phyloP scores from a whole-genome alignment of 2,113 vertebrate genomes.

The Albula goreensis region DNA sequence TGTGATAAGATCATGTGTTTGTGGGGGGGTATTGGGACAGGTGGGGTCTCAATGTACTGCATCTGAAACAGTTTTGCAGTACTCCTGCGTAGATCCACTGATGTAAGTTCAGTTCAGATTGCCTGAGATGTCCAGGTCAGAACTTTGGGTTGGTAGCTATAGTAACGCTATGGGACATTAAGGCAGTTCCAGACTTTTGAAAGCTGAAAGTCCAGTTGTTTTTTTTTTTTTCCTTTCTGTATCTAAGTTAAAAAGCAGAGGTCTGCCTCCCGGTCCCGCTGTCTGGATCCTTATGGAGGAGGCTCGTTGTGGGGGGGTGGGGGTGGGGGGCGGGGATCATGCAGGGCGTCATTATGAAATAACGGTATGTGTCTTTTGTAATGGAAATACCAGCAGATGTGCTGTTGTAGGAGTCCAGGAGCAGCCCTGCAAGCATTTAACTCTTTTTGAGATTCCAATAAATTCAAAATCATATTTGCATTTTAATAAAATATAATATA shows the following conservation, averaged over 20 bases:
- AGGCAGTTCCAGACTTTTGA: background rate
- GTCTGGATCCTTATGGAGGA: conserved; percentile 4
- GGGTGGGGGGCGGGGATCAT: too few relatives aligned
- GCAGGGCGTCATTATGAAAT: background rate
- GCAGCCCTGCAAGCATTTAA: background rate
- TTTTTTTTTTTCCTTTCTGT: too few relatives aligned
- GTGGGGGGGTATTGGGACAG: background rate
- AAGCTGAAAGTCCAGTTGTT: background rate
- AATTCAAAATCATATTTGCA: too few relatives aligned
- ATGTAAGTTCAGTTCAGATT: background rate
- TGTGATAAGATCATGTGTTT: background rate
- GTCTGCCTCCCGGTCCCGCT: background rate
- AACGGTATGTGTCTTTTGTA: background rate
- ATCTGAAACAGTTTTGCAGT: background rate
- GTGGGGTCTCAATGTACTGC: background rate
- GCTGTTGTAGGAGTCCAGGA: background rate
- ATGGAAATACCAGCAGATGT: background rate
- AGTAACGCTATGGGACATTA: background rate
- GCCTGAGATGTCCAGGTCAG: background rate
- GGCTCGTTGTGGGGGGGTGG: background rate
- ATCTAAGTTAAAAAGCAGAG: background rate
- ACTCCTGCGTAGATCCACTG: background rate
- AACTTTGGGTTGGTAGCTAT: background rate
- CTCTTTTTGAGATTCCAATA: background rate
- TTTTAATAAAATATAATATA: too few relatives aligned